A percentile compares a stretch with the other conserved stretches of the same genome.
Conservation (phyloP, 1,140 invertebrate species). For the Drosophila nikananu region DNA sequence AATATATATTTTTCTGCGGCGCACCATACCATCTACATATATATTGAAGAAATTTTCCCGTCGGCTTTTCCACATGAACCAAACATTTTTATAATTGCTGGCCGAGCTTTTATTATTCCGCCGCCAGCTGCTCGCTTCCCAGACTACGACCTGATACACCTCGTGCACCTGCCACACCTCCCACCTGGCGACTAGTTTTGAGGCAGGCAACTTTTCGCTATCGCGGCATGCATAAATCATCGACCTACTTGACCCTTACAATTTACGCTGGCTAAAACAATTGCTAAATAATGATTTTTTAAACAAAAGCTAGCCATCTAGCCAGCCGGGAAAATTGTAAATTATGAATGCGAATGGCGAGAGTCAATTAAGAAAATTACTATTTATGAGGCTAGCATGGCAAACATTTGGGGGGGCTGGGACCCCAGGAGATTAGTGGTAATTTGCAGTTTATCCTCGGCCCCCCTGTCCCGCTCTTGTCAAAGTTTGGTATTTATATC, state of each 20-base stretch:
- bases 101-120: constrained; percentile 59
- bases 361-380: constrained; percentile 80
- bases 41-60: constrained; percentile 35
- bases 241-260: constrained; percentile 27
- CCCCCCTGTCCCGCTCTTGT: constrained; percentile 18
- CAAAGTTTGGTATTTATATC: constrained; percentile 77
- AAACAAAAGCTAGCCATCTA: constrained; percentile 46
- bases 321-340: constrained; percentile 31
- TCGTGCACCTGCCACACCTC: neutral
- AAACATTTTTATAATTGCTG: constrained; percentile 69
- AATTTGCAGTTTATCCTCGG: constrained; percentile 57
- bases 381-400: constrained; percentile 72
- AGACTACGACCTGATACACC: constrained; percentile 4
- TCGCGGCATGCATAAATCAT: constrained; percentile 65
- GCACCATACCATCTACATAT: constrained; percentile 1
- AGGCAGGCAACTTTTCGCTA: constrained; percentile 41
- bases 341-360: constrained; percentile 57
- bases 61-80: constrained; percentile 32
- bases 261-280: constrained; percentile 64
- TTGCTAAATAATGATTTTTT: constrained; percentile 69
- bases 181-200: constrained; percentile 13
- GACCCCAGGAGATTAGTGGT: constrained; percentile 66
- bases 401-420: constrained; percentile 5
- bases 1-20: neutral
- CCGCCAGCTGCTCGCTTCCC: constrained; percentile 30